Evolutionary conservation across 2,888 invertebrate genomes (phyloP), one percentile per base, ranked within the genome.

Genomic region (Portevinia maculata): DNA sequence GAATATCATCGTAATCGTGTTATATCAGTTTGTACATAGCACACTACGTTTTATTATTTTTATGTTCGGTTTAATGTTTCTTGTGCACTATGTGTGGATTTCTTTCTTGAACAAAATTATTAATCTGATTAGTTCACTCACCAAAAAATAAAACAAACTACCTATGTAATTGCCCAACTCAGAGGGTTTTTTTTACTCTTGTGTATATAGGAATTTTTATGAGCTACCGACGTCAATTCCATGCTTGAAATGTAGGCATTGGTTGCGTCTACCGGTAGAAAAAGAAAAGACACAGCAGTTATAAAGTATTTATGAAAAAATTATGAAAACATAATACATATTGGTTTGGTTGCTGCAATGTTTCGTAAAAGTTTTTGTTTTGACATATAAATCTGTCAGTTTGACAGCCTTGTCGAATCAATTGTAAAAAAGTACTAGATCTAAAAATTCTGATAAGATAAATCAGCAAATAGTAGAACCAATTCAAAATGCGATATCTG

Each of bases 361-460:
- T 15, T 39, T 39, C 7, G 39, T 39, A 7, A 13, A 39, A 39
- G 7, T 15, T 39, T 1, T 37, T 37, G 7, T 39, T 39, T 39
- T 39, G 39, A 39, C 39, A 39, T 39, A 13, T 39, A 13, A 15
- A 7, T 39, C n/a, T 39, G 39, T 39, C 39, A 39, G n/a, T 39
- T 39, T 39, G 39, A 39, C 39, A 39, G 13, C 5, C n/a, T 13
- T 3, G 24, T 24, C 24, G 5, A 24, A 2, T 24, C 24, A 24
- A 24, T 3, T 24, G 5, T 24, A 24, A 24, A 24, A 24, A 24
- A 24, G 24, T 24, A 24, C 24, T 24, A 24, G 3, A 24, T 5
- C 24, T 2, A 5, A 24, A 24, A 2, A 24, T 24, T 24, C 24
- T 24, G 24, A 24, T 24, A 24, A 24, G 24, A 24, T 24, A 24